These are phyloP conservation scores for Urophycis tenuis DNA, from an alignment of 2,797 vertebrate genomes.

Conservation along the genomic window DNA sequence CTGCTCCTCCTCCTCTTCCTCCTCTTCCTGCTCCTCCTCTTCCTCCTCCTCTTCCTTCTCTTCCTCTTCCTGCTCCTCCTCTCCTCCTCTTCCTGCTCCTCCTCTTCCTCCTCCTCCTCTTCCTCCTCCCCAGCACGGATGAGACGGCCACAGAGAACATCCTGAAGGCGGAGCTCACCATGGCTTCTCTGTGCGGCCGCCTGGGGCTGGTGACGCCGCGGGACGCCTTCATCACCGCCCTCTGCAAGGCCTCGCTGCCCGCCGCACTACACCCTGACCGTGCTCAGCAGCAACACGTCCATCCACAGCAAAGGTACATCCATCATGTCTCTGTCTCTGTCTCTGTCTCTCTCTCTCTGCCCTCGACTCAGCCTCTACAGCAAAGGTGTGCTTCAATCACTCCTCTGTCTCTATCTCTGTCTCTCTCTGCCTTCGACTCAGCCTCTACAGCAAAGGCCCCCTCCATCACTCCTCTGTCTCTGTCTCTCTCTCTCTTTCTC, in stretches of 20 bases:
- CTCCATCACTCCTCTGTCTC: not conserved
- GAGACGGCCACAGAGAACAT: constrained; percentile 98
- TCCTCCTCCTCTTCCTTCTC: too few relatives aligned
- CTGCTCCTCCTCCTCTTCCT: too few relatives aligned
- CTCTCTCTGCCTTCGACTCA: too few relatives aligned
- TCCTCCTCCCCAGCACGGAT: constrained; percentile 80
- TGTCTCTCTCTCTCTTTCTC: not conserved
- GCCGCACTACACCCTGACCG: constrained; percentile 92
- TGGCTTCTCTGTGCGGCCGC: constrained; percentile 92
- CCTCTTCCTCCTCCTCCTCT: not conserved
- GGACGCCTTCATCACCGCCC: constrained; percentile 96
- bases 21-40: too few relatives aligned
- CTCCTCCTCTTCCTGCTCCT: too few relatives aligned
- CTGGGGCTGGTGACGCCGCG: constrained; percentile 93
- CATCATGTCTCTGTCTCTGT: too few relatives aligned
- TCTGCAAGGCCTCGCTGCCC: constrained; percentile 98
- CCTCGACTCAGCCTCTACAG: not conserved
- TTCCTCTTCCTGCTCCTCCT: too few relatives aligned
- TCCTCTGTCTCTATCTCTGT: too few relatives aligned
- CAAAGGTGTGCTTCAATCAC: too few relatives aligned
- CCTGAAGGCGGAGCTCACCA: constrained; percentile 92
- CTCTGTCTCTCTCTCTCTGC: not conserved
- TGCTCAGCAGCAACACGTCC: constrained; percentile 80
- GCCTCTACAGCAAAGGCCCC: constrained; percentile 64
- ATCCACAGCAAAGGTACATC: constrained; percentile 90